A percentile compares a stretch with the other conserved stretches of the same genome.
Evolutionary conservation across 2,113 vertebrate genomes (phyloP).

Genomic region (Dasyprocta punctata): DNA sequence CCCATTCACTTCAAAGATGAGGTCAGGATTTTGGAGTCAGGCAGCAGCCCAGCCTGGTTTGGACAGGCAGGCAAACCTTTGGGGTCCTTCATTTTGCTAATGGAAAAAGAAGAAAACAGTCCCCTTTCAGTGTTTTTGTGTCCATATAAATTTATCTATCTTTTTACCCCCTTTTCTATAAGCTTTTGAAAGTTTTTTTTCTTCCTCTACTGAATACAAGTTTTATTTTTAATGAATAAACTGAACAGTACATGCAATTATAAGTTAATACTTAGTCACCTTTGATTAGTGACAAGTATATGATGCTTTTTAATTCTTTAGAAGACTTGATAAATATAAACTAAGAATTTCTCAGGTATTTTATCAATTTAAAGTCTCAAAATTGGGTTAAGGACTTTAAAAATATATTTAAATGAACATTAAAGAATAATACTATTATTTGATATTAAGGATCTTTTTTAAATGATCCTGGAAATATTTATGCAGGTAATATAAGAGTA

Average conservation of each 20-base stretch:
- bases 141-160: background rate
- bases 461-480: background rate
- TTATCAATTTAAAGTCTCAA: background rate
- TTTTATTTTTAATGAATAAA: background rate
- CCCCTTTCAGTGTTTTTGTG: background rate
- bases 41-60: background rate
- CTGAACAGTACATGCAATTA: background rate
- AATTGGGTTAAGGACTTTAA: background rate
- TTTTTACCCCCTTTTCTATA: background rate
- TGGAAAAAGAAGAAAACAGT: background rate
- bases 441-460: background rate
- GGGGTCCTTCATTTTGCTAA: background rate
- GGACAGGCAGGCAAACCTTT: no score
- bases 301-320: background rate
- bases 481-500: background rate
- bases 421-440: conserved; percentile 2
- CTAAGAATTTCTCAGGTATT: background rate
- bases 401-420: background rate
- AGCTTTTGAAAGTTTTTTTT: background rate
- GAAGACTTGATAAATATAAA: background rate
- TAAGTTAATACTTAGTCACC: background rate
- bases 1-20: no score
- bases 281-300: background rate
- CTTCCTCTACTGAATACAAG: background rate
- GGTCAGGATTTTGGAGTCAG: background rate